phyloP scores from a whole-genome alignment of 2,113 vertebrate species.

The Ictalurus furcatus region DNA sequence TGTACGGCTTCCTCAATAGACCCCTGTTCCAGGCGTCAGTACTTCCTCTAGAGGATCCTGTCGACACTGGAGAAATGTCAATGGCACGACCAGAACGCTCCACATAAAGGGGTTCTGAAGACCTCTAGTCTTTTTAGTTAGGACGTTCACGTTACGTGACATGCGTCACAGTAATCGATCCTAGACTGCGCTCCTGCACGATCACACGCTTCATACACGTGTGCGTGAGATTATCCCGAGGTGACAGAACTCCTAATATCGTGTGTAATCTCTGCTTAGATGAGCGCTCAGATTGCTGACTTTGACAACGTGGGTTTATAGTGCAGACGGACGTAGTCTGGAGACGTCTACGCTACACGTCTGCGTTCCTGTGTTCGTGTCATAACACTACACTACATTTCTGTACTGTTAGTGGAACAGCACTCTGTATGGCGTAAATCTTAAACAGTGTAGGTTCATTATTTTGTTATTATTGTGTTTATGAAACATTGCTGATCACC shows the following conservation, averaged over 20 bases:
- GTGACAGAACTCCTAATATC: neutral
- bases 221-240: conserved; percentile 28
- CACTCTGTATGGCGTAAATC: neutral
- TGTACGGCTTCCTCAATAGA: neutral
- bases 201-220: conserved; percentile 37
- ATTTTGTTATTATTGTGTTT: neutral
- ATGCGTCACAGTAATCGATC: neutral
- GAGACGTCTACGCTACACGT: neutral
- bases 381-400: neutral
- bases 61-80: neutral
- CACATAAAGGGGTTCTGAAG: neutral
- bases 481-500: neutral
- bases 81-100: neutral
- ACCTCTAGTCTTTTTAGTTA: neutral
- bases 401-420: neutral
- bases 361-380: neutral
- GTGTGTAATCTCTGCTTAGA: conserved; percentile 38
- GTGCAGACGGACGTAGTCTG: neutral
- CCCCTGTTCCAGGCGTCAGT: neutral
- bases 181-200: neutral
- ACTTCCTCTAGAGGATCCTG: neutral
- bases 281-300: conserved; percentile 55
- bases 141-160: neutral
- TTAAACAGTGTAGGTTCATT: neutral
- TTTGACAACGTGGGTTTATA: conserved; percentile 44